phyloP scores from a whole-genome alignment of 2,113 vertebrate genomes.

The Alaudala cheleensis region DNA sequence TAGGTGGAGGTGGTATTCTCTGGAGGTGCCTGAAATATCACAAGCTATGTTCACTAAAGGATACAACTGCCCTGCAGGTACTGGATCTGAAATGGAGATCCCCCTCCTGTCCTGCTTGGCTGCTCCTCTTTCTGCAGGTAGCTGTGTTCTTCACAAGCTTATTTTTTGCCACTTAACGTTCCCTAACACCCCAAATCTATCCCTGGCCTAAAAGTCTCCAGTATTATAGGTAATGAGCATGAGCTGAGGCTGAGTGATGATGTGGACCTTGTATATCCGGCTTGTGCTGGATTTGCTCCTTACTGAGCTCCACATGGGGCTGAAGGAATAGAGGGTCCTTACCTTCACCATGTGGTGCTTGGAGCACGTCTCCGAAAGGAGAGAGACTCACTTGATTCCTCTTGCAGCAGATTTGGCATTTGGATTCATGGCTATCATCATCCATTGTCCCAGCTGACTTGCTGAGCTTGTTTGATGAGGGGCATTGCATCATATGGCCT shows the following conservation, averaged over 20 bases:
- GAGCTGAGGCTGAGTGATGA: background rate
- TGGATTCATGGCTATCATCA: background rate
- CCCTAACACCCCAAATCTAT: background rate
- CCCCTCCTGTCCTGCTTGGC: background rate
- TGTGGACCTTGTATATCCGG: background rate
- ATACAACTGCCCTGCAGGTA: background rate
- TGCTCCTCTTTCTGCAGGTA: background rate
- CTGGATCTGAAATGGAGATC: background rate
- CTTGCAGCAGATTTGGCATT: background rate
- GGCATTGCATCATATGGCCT: accelerated
- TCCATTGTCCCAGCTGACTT: background rate
- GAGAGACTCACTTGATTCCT: background rate
- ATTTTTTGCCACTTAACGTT: background rate
- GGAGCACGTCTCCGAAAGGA: background rate
- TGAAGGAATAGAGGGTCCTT: background rate
- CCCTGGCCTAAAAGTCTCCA: background rate
- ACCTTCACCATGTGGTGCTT: background rate
- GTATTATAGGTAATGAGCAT: accelerated
- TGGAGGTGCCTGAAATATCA: background rate
- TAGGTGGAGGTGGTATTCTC: background rate
- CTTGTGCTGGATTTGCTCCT: background rate
- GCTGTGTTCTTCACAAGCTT: background rate
- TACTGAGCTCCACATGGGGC: background rate
- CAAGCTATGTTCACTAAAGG: background rate
- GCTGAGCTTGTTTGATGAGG: background rate